Conservation (phyloP, 1,140 invertebrate species). For the Harlomillsia oculata region DNA sequence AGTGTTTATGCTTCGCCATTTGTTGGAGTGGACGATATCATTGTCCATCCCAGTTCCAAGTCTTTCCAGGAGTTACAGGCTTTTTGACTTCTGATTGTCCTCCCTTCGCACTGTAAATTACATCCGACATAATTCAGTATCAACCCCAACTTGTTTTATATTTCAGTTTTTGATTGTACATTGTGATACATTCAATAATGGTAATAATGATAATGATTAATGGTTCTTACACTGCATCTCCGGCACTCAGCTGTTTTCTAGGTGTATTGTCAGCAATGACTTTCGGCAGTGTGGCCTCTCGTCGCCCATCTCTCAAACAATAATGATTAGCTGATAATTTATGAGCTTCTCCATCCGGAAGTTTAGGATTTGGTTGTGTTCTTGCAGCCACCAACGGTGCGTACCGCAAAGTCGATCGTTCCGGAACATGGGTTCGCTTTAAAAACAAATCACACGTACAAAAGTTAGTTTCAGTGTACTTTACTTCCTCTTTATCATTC, state of each 20-base stretch:
- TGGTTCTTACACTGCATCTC: conserved; percentile 12
- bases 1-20: neutral
- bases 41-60: conserved; percentile 27
- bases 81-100: neutral
- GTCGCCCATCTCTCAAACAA: conserved; percentile 26
- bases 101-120: too few species aligned
- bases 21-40: neutral
- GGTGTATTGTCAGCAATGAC: conserved; percentile 1
- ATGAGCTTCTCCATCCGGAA: conserved; percentile 25
- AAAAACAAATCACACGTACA: neutral
- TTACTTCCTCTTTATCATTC: neutral
- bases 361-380: conserved; percentile 24
- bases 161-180: too few species aligned
- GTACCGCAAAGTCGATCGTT: conserved; percentile 20
- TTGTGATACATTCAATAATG: neutral
- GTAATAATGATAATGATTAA: neutral
- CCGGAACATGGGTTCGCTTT: conserved; percentile 22
- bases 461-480: neutral
- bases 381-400: conserved; percentile 17
- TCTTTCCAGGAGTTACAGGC: conserved; percentile 25
- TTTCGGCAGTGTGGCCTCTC: conserved; percentile 20
- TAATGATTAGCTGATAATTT: conserved; percentile 32
- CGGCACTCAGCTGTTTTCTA: conserved; percentile 21
- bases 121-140: too few species aligned
- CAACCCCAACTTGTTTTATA: too few species aligned